Evolutionary conservation across 2,888 invertebrate genomes (phyloP).

Genomic region (Sphecodes monilicornis): DNA sequence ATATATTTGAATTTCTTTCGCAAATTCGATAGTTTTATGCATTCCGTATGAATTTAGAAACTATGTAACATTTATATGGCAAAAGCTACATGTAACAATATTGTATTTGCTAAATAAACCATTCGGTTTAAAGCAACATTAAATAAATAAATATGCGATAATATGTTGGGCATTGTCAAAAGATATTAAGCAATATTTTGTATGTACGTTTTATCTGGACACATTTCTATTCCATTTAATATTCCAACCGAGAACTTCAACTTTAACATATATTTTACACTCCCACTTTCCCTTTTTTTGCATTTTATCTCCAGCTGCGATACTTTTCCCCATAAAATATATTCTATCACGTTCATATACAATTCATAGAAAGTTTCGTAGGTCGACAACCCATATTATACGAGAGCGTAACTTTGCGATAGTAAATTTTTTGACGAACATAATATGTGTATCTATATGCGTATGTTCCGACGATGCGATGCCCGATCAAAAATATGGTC

Average conservation of each 20-base stretch:
- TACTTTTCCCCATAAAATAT: constrained; percentile 29
- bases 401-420: constrained; percentile 47
- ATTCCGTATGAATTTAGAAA: too few relatives aligned
- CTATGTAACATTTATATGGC: too few relatives aligned
- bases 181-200: neutral
- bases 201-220: neutral
- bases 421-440: constrained; percentile 45
- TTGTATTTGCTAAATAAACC: too few relatives aligned
- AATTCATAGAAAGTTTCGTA: constrained; percentile 46
- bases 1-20: too few relatives aligned
- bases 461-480: constrained; percentile 36
- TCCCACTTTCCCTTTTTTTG: neutral
- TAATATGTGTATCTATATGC: neutral
- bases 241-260: neutral
- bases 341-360: constrained; percentile 25
- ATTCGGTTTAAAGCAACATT: too few relatives aligned
- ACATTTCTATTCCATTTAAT: neutral
- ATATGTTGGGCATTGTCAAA: neutral
- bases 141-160: too few relatives aligned
- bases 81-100: too few relatives aligned
- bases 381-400: constrained; percentile 39
- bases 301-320: constrained; percentile 8
- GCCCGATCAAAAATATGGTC: constrained; percentile 42
- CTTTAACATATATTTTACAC: neutral
- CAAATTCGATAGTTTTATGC: too few relatives aligned